Evolutionary conservation across 2,113 vertebrate species (phyloP).

Genomic region (Semicossyphus pulcher): DNA sequence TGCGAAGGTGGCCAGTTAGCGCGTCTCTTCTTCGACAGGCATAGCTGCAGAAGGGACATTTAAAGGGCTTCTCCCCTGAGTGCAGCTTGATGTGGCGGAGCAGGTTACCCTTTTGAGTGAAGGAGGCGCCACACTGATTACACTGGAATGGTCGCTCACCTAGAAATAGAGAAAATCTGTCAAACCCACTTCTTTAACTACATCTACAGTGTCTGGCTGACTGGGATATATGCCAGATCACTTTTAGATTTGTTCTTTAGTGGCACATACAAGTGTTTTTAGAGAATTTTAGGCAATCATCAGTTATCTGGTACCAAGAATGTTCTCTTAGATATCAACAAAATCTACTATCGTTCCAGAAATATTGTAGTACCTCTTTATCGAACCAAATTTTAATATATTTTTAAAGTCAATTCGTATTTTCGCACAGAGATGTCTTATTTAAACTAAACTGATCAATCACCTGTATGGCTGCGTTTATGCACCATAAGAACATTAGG

Average conservation of each 20-base stretch:
- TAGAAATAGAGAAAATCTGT: slow-evolving; percentile 70
- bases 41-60: slow-evolving; percentile 97
- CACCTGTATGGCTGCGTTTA: slow-evolving; percentile 98
- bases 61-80: slow-evolving; percentile 98
- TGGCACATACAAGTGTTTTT: neutral
- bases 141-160: slow-evolving; percentile 97
- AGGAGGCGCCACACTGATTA: slow-evolving; percentile 97
- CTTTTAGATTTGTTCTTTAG: neutral
- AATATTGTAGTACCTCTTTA: too few relatives aligned
- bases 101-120: slow-evolving; percentile 98
- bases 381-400: neutral
- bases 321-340: neutral
- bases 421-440: neutral
- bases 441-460: slow-evolving; percentile 49
- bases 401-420: neutral
- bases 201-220: neutral
- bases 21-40: slow-evolving; percentile 95
- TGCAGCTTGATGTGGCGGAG: slow-evolving; percentile 98
- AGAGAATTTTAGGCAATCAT: neutral
- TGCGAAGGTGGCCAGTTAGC: slow-evolving; percentile 94
- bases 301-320: too few relatives aligned
- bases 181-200: neutral
- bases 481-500: slow-evolving; percentile 99
- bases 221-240: too few relatives aligned
- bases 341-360: neutral